A percentile compares a stretch with the other conserved stretches of the same genome.
Conservation (phyloP, 2,888 invertebrate species). For the Ichneumoninae sp. region DNA sequence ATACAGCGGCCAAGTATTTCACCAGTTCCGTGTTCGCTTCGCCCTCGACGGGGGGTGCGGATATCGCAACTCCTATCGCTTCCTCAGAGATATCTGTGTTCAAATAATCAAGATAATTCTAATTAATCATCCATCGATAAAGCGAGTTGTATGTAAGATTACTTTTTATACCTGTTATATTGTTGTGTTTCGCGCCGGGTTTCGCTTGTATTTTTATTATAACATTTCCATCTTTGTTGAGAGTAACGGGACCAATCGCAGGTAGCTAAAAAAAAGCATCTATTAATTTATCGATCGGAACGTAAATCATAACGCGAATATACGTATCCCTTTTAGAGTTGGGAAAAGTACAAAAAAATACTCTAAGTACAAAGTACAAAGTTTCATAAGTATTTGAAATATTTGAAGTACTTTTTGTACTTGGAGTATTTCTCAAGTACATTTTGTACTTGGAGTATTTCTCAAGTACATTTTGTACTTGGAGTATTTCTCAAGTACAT, state of each 20-base stretch:
- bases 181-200: constrained; percentile 90
- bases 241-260: constrained; percentile 81
- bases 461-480: too few species aligned
- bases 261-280: constrained; percentile 63
- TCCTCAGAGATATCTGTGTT: constrained; percentile 86
- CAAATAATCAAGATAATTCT: constrained; percentile 31
- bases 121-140: background rate
- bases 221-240: constrained; percentile 87
- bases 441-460: too few species aligned
- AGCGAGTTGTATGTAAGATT: constrained; percentile 2
- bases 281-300: background rate
- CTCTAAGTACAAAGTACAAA: too few species aligned
- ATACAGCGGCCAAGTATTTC: constrained; percentile 89
- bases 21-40: constrained; percentile 92
- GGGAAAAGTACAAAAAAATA: too few species aligned
- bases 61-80: constrained; percentile 90
- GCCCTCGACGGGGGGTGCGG: constrained; percentile 92
- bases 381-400: too few species aligned
- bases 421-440: too few species aligned
- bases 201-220: constrained; percentile 89
- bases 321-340: background rate
- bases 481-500: too few species aligned
- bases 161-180: constrained; percentile 86
- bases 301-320: background rate
- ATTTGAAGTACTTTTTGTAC: too few species aligned